Evolutionary conservation across 2,113 vertebrate species (phyloP), one percentile per base, ranked within the genome.

Genomic region (Mugil cephalus): DNA sequence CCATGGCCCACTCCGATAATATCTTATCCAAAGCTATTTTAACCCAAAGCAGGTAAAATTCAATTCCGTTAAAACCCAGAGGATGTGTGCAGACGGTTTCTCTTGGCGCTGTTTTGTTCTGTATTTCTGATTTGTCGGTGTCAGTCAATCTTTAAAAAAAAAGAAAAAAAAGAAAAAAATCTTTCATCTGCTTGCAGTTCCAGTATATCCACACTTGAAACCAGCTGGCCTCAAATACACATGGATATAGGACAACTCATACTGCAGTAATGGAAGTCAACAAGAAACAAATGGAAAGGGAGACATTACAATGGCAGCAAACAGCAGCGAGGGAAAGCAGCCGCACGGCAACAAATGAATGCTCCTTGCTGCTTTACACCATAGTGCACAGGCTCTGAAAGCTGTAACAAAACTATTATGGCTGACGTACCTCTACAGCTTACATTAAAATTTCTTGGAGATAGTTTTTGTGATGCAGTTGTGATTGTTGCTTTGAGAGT

Each of bases 21-120:
- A 39, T 74, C 70, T 86, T 56, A 79, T 69, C 66, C 36, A 54
- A 63, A 75, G 50, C 47, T 5, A 69, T 84, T 86, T 80, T 24
- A 38, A 70, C 71, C 55, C 40, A 72, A 79, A 80, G 56, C 62
- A 55, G 68, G 71, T 72, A 45, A 64, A 74, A 66, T 66, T 66
- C 55, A 12, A 83, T 77, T 74, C 47, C 61, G 21, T 61, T 58
- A 18, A 82, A 83, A 53, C 60, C 79, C 55, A n/a, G 3, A 51
- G 45, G 72, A 52, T 40, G 50, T 77, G 55, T 63, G 43, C 10
- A 42, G 59, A 64, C 79, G 43, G 45, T 70, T 78, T 74, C 50
- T 71, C 52, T 50, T 60, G 15, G 15, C 30, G 55, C 45, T 63
- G 14, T 35, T 1, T 17, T n/a, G n/a, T n/a, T 10, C 24, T 36